Base-by-base conservation (phyloP, 2,113 vertebrate species). In the Chaenogobius annularis region DNA sequence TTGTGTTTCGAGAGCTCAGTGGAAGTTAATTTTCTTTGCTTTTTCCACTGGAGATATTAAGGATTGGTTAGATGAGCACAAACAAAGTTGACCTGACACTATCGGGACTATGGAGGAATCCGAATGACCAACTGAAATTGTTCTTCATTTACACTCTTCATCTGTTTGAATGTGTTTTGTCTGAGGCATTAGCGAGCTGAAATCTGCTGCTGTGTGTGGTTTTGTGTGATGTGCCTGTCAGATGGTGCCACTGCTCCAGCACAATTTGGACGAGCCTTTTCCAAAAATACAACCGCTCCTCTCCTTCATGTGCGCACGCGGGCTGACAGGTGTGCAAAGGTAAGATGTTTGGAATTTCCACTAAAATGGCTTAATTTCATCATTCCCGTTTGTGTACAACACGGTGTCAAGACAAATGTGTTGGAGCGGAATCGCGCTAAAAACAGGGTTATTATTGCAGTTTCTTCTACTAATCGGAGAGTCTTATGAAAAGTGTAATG, bases 281-380 rank as follows among this genome's bases (percentile, higher is more conserved):
- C 40, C 64, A 46, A 66, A 65, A 66, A 66, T 66, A 47, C 43
- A 22, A 65, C n/a, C 31, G 14, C 61, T n/a, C 15, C 9, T n/a
- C 35, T n/a, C 35, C 61, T 63, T 63, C 22, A 59, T 31, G 26
- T 65, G 62, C 37, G 37, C 1, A 1, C 40, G 17, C 0, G 17
- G 13, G 17, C 26, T 63, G 62, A 44, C 40, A 44, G 62, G 19
- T 66, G 64, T 66, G 64, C 40, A 66, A 23, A 22, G 44, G 40
- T 63, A 63, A 40, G 61, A 40, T 40, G 61, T 66, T 66, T 66
- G n/a, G 20, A 23, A 23, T 46, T 47, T 23, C 64, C 40, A 23
- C 64, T 66, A 44, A 66, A 66, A 47, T 43, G 7, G n/a, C 22
- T 22, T 15, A 47, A 66, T 66, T 66, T 47, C 62, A 66, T 47